Conservation (phyloP, 2,797 vertebrate species). For the Cossypha caffra region DNA sequence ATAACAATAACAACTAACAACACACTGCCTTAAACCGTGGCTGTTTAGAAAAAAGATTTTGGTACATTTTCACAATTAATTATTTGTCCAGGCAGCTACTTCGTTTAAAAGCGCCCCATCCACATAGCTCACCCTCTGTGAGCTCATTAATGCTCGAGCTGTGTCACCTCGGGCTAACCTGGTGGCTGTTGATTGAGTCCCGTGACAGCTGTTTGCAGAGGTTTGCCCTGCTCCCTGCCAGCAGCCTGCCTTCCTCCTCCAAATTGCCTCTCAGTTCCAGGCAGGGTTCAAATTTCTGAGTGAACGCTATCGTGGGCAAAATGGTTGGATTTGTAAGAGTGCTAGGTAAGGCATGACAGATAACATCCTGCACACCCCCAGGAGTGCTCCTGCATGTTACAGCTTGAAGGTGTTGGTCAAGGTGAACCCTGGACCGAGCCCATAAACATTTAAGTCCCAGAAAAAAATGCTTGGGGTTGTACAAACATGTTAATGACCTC, state of each 20-base stretch:
- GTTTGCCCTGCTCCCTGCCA: constrained; percentile 7
- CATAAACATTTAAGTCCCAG: constrained; percentile 8
- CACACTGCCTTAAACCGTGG: background rate
- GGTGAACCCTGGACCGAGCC: background rate
- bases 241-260: background rate
- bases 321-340: background rate
- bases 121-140: background rate
- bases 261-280: background rate
- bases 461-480: constrained; percentile 17
- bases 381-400: background rate
- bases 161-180: background rate
- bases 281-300: background rate
- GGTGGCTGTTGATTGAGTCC: background rate
- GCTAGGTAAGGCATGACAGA: background rate
- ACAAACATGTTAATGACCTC: constrained; percentile 25
- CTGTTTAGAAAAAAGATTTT: background rate
- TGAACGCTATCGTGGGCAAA: background rate
- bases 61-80: background rate
- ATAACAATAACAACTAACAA: background rate
- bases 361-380: background rate
- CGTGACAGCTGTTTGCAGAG: constrained; percentile 10
- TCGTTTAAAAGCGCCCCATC: fast-evolving
- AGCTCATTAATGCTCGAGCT: background rate
- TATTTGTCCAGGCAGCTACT: background rate
- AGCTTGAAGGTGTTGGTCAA: constrained; percentile 5